Percentiles rank a stretch among this genome's conserved stretches.
phyloP scores from a whole-genome alignment of 2,113 vertebrate genomes.

The Percopsis transmontana region DNA sequence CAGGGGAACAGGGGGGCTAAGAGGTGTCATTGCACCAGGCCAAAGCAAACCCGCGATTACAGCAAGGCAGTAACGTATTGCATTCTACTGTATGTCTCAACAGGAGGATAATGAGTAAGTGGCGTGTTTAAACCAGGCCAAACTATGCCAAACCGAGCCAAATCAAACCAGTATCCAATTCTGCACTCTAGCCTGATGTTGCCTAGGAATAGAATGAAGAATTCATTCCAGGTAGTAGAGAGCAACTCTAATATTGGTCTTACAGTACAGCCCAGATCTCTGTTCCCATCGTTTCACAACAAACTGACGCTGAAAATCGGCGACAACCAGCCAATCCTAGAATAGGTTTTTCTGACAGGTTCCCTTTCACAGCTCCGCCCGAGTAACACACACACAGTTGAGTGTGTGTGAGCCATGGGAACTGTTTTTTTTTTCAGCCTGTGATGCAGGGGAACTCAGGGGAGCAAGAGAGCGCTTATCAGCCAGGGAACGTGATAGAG shows the following conservation, averaged over 20 bases:
- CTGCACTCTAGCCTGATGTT: conserved; percentile 36
- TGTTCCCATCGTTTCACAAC: conserved; percentile 12
- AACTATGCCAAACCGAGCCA: conserved; percentile 31
- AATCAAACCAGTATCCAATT: conserved; percentile 60
- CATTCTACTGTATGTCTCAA: no score
- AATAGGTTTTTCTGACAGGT: conserved; percentile 32
- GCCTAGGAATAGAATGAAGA: conserved; percentile 54
- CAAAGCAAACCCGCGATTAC: no score
- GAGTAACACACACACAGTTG: conserved; percentile 31
- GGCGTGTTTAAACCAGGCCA: conserved; percentile 16
- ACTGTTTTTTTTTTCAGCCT: conserved; percentile 74
- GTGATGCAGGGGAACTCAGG: conserved; percentile 61
- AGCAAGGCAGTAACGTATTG: no score
- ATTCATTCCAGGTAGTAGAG: conserved; percentile 52
- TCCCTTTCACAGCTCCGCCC: conserved; percentile 27
- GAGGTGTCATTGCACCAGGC: conserved; percentile 35
- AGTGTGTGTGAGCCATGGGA: conserved; percentile 66
- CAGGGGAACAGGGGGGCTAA: conserved; percentile 37
- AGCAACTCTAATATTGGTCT: conserved; percentile 37
- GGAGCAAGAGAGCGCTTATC: conserved; percentile 73
- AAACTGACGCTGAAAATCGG: conserved; percentile 11
- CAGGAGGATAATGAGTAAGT: no score
- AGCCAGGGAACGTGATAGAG: conserved; percentile 72
- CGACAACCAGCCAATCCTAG: conserved; percentile 35
- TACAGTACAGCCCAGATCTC: conserved; percentile 5